Conservation (phyloP, 2,797 vertebrate species). For the Gobio occitaniae region DNA sequence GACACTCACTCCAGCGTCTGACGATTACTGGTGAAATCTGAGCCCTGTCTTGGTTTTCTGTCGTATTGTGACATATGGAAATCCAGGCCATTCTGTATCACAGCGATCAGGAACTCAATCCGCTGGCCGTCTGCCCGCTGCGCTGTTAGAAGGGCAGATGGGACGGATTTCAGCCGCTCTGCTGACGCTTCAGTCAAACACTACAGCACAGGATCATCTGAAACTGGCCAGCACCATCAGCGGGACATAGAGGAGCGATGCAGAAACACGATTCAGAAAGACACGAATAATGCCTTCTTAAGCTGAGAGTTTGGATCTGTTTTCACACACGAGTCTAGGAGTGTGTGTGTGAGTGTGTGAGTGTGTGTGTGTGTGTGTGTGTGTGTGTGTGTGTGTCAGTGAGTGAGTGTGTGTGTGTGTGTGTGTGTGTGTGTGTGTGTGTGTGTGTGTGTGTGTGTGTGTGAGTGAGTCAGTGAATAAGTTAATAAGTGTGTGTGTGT, state of each 20-base stretch:
- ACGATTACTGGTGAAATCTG: neutral
- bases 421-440: neutral
- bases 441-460: neutral
- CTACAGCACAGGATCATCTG: neutral
- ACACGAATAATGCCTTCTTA: too few relatives aligned
- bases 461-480: neutral
- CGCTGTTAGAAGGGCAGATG: neutral
- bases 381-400: neutral
- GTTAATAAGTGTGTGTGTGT: neutral
- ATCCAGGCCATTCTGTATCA: neutral
- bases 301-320: too few relatives aligned
- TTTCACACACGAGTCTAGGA: too few relatives aligned
- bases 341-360: conserved; percentile 5
- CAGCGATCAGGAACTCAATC: conserved; percentile 1
- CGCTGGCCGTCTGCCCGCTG: neutral
- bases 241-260: too few relatives aligned
- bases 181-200: neutral
- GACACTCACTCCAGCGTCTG: neutral
- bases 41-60: neutral
- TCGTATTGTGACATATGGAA: neutral
- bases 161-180: neutral
- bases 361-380: neutral
- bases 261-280: too few relatives aligned
- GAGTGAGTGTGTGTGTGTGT: neutral
- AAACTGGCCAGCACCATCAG: too few relatives aligned